These are phyloP conservation scores for Manis crassicaudata DNA, from an alignment of 2,797 vertebrate species.

Conservation along the genomic window DNA sequence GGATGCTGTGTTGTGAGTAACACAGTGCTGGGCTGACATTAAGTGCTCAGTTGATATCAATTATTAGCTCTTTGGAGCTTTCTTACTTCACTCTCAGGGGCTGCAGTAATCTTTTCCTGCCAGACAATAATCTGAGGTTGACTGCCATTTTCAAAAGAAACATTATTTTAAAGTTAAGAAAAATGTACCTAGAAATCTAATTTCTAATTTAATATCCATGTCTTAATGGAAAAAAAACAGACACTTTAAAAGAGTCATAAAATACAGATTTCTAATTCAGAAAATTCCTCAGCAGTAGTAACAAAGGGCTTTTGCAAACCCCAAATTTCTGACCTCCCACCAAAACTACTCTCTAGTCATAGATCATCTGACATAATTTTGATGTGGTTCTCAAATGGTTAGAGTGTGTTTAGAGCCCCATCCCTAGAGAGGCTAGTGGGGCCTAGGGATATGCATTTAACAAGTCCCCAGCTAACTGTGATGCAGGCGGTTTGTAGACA, in stretches of 20 bases:
- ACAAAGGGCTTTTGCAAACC: not conserved
- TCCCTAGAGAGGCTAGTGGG: not conserved
- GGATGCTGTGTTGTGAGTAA: not conserved
- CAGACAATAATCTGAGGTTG: not conserved
- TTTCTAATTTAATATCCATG: not conserved
- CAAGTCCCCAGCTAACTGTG: not conserved
- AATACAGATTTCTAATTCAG: slow-evolving; percentile 9
- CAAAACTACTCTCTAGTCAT: not conserved
- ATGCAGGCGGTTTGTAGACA: not conserved
- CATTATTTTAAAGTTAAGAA: not conserved
- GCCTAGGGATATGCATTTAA: not conserved
- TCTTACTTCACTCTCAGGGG: not conserved
- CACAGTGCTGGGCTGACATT: not conserved
- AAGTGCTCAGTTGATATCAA: not conserved
- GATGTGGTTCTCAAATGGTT: not conserved
- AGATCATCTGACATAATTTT: not conserved
- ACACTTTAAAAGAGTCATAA: not conserved
- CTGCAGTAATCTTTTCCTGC: not conserved
- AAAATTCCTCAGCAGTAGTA: not conserved
- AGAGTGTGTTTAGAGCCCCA: not conserved
- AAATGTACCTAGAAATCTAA: not conserved
- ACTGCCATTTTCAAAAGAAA: slow-evolving; percentile 19
- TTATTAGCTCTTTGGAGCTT: not conserved
- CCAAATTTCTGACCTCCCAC: not conserved
- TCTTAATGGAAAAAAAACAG: not conserved